Evolutionary conservation across 2,888 invertebrate species (phyloP), one percentile per base, ranked within the genome.

Genomic region (Pyrochroa serraticornis): DNA sequence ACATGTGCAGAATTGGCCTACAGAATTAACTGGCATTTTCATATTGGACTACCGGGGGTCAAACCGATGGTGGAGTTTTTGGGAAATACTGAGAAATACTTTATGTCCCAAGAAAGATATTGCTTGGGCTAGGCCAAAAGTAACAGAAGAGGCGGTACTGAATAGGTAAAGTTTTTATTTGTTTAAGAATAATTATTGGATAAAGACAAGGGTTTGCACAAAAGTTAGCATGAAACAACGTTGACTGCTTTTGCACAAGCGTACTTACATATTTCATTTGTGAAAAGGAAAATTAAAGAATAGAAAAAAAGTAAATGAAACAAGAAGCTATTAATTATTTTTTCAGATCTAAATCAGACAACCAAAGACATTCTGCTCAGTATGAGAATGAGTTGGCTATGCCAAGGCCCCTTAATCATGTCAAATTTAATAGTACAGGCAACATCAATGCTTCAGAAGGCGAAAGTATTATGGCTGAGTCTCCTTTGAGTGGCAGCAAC

Each of bases 1-100:
- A 60, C 75, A 79, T 6, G 88, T 89, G 70, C 64, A 62, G 3
- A 74, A 79, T 47, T 76, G 91, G 63, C 92, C 92, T 1, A 77
- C 80, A 22, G 86, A 88, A 68, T 77, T 91, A 46, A 83, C 81
- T 30, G 87, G 85, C 70, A 88, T 88, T 73, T 87, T 85, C 72
- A 83, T 84, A 66, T 79, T 92, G 62, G 84, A 86, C 69, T 87
- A 85, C 68, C 79, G 80, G 10, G 79, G 82, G 55, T 75, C 81
- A 0, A 79, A 81, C 1, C 77, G 75, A 59, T 75, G 85, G 6
- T 87, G 84, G 70, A 85, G 89, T 75, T 90, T 91, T 77, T 92
- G 91, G 91, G 82, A 84, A 6, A 87, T 85, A 67, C 79, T 92
- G 14, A 79, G 74, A 73, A 56, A 66, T 62, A 45, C 49, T 57